Evolutionary conservation across 1,140 invertebrate species (phyloP).

Genomic region (Pogonomyrmex californicus): DNA sequence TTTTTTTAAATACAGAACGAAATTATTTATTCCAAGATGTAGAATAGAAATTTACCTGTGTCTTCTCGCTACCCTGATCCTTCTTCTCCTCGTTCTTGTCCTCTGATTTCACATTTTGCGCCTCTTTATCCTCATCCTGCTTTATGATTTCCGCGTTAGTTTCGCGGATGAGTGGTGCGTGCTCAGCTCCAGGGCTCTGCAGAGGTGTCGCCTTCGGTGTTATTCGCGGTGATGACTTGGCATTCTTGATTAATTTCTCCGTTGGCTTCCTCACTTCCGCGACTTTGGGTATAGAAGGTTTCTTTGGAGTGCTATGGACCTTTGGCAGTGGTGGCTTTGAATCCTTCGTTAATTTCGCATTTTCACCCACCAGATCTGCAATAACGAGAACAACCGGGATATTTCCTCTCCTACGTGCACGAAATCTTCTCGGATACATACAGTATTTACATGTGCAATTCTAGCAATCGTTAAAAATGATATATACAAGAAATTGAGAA

Average conservation of each 20-base stretch:
- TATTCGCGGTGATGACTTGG: slow-evolving; percentile 85
- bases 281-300: slow-evolving; percentile 81
- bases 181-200: slow-evolving; percentile 87
- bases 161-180: slow-evolving; percentile 82
- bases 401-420: background rate
- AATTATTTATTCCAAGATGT: background rate
- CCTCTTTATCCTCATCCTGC: slow-evolving; percentile 80
- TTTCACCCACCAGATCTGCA: slow-evolving; percentile 81
- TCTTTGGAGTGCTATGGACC: slow-evolving; percentile 86
- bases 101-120: slow-evolving; percentile 71
- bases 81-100: slow-evolving; percentile 84
- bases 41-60: slow-evolving; percentile 73
- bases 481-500: slow-evolving; percentile 74
- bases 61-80: slow-evolving; percentile 82
- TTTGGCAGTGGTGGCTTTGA: slow-evolving; percentile 87
- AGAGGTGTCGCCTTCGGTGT: slow-evolving; percentile 88
- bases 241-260: slow-evolving; percentile 84
- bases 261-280: slow-evolving; percentile 82
- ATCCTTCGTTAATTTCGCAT: slow-evolving; percentile 83
- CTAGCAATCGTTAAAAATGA: slow-evolving; percentile 68
- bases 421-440: background rate
- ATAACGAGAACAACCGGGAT: slow-evolving; percentile 21
- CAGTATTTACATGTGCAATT: slow-evolving; percentile 85
- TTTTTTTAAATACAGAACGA: background rate
- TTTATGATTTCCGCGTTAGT: slow-evolving; percentile 84